A percentile compares a stretch with the other conserved stretches of the same genome.
These are phyloP conservation scores for Cydia fagiglandana DNA, from an alignment of 1,140 invertebrate species.

Conservation along the genomic window DNA sequence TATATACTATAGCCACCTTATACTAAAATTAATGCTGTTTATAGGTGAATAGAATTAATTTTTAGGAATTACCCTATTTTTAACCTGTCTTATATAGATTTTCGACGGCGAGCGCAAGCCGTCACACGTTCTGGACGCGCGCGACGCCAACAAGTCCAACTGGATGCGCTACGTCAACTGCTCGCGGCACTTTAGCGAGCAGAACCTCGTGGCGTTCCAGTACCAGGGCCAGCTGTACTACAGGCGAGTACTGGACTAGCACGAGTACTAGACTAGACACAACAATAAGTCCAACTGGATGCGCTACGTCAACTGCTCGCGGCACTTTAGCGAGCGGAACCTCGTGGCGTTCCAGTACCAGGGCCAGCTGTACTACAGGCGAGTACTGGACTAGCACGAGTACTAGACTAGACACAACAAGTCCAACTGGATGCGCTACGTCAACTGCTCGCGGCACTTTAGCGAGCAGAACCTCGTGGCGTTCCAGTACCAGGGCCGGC, in stretches of 20 bases:
- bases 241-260: conserved; percentile 34
- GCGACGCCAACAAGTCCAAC: conserved; percentile 58
- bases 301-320: no score
- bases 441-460: conserved; percentile 73
- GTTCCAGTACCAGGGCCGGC: conserved; percentile 73
- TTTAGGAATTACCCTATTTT: no score
- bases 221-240: conserved; percentile 76
- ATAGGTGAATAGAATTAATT: no score
- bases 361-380: conserved; percentile 73
- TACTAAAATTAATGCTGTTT: no score
- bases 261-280: not conserved
- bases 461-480: conserved; percentile 76
- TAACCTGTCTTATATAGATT: not conserved
- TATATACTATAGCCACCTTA: no score
- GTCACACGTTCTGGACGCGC: conserved; percentile 59
- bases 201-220: conserved; percentile 79
- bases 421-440: no score
- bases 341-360: conserved; percentile 76
- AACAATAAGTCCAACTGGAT: no score
- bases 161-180: conserved; percentile 81
- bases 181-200: conserved; percentile 65
- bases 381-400: conserved; percentile 37
- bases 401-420: conserved; percentile 55
- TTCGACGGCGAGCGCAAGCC: conserved; percentile 17
- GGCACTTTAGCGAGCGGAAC: conserved; percentile 71